Conservation (phyloP, 92 coral and sea anemone species). For the Parazoanthus swiftii region DNA sequence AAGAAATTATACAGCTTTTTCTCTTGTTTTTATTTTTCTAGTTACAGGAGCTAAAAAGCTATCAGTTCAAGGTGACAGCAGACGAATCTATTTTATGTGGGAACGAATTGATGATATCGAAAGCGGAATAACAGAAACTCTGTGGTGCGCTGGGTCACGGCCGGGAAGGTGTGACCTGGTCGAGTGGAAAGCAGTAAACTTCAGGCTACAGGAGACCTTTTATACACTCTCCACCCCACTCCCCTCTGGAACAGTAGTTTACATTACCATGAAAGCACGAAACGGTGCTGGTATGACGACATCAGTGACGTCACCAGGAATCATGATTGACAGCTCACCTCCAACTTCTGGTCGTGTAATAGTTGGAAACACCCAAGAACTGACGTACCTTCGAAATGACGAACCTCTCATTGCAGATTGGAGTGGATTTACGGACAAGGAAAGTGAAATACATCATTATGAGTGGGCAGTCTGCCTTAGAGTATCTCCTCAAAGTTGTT, state of each 20-base stretch:
- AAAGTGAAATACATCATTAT: conserved; percentile 76
- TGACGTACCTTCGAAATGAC: conserved; percentile 59
- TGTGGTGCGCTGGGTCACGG: conserved; percentile 72
- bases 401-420: conserved; percentile 67
- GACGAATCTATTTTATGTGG: conserved; percentile 62
- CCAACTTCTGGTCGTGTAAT: conserved; percentile 69
- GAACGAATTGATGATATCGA: conserved; percentile 55
- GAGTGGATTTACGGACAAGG: conserved; percentile 82
- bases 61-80: conserved; percentile 51
- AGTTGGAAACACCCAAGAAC: conserved; percentile 62
- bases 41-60: conserved; percentile 22
- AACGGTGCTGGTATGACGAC: conserved; percentile 84
- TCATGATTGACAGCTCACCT: conserved; percentile 74
- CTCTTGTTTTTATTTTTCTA: not conserved
- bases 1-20: not conserved
- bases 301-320: conserved; percentile 49
- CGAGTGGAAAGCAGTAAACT: conserved; percentile 56
- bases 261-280: conserved; percentile 57
- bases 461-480: conserved; percentile 81
- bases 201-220: conserved; percentile 1
- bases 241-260: conserved; percentile 62
- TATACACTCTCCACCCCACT: conserved; percentile 61
- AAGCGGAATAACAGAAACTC: conserved; percentile 63
- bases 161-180: conserved; percentile 55
- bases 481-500: conserved; percentile 54